A percentile compares a stretch with the other conserved stretches of the same genome.
Evolutionary conservation across 37 sponge, comb jelly and placozoan genomes (phyloP).

Genomic region (Hormiphora californensis): DNA sequence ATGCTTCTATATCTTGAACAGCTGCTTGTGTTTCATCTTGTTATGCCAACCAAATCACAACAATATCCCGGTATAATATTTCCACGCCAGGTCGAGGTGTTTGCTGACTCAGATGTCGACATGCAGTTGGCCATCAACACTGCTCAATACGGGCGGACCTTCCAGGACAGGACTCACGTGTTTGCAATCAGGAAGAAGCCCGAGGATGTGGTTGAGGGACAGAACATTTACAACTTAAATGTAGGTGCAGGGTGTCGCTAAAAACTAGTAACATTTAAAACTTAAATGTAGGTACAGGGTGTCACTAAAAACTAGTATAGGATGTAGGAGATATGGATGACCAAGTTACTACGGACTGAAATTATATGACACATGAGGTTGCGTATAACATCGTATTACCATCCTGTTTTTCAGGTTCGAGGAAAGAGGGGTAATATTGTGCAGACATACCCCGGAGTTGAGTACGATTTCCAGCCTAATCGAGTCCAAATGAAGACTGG

Average conservation of each 20-base stretch:
- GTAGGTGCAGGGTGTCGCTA: slow-evolving; percentile 62
- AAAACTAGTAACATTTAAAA: slow-evolving; percentile 84
- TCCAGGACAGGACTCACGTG: slow-evolving; percentile 90
- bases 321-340: too few species aligned
- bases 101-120: slow-evolving; percentile 55
- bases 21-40: too few species aligned
- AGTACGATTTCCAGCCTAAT: slow-evolving; percentile 97
- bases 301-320: too few species aligned
- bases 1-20: too few species aligned
- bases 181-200: slow-evolving; percentile 69
- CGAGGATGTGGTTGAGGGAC: slow-evolving; percentile 39
- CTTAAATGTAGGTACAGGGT: slow-evolving; percentile 71
- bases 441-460: slow-evolving; percentile 91
- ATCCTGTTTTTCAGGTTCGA: slow-evolving; percentile 15
- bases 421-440: slow-evolving; percentile 98
- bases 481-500: slow-evolving; percentile 42
- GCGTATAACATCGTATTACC: background rate
- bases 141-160: slow-evolving; percentile 93
- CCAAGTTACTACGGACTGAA: background rate
- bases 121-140: slow-evolving; percentile 93
- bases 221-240: slow-evolving; percentile 80
- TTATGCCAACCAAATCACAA: too few species aligned
- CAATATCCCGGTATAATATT: too few species aligned
- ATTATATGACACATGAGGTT: background rate
- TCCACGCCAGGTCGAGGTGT: background rate